Base-by-base conservation (phyloP, 2,797 vertebrate species). In the Enteromius unitaeniatus region DNA sequence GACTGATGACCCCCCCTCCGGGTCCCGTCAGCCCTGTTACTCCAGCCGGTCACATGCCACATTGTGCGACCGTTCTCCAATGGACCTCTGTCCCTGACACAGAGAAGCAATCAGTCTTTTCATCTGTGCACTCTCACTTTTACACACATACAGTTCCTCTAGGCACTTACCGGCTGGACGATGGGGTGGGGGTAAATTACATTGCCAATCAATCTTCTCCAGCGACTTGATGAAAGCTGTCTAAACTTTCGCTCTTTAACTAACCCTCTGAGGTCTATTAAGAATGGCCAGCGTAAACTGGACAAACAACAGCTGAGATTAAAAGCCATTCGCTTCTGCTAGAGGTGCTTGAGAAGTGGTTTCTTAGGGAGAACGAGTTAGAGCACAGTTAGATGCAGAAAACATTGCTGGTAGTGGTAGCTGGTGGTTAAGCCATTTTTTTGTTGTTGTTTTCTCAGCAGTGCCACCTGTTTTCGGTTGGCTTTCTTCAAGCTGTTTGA, bases 201-300 rank as follows among this genome's bases (percentile, higher is more conserved):
- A 91, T 93, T 95, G 93, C 93, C 94, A 95, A 93, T 95, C 95
- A 95, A 95, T 95, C 93, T 92, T 92, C 85, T 91, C 91, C 85
- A 89, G 88, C 87, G 74, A 67, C 90, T 85, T 91, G 91, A 94
- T 93, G 92, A 94, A 94, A 92, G 89, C 93, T 93, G 92, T 93
- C 92, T 90, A 93, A 94, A 94, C 91, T 93, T 92, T 91, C 84
- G 80, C 86, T 87, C 92, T 92, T 91, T 93, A 92, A 94, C 93
- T 90, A 93, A 92, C 92, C 91, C 89, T 93, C 93, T 90, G 89
- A 90, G 90, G 91, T 93, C 92, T 91, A 92, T 93, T 93, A 93
- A 92, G 87, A 92, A 88, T 85, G 90, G 89, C 84, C 84, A 86
- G 89, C 90, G 88, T 82, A 82, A 86, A 83, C 84, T 85, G 89